These are phyloP conservation scores for Zaprionus nigranus DNA, from an alignment of 1,140 invertebrate genomes.

Conservation along the genomic window DNA sequence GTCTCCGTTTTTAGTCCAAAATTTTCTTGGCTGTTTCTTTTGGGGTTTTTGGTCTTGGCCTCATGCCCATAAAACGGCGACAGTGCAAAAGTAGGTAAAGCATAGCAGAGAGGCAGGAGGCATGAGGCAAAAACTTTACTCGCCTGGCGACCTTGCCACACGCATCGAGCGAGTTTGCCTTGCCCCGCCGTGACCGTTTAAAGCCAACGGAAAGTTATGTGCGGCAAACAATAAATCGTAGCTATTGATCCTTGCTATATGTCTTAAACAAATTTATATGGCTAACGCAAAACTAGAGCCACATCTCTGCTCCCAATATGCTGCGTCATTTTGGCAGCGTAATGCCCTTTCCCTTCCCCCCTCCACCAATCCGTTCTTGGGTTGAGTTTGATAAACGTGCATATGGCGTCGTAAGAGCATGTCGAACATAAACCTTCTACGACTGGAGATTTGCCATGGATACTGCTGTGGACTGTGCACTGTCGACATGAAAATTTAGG, in stretches of 20 bases:
- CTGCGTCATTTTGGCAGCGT: conserved; percentile 40
- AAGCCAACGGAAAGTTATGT: conserved; percentile 75
- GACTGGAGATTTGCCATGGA: conserved; percentile 63
- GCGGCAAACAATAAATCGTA: conserved; percentile 76
- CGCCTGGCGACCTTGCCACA: conserved; percentile 65
- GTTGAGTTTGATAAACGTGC: conserved; percentile 68
- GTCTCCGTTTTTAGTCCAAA: conserved; percentile 62
- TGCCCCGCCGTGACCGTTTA: conserved; percentile 45
- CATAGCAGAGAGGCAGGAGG: neutral
- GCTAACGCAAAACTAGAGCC: conserved; percentile 72
- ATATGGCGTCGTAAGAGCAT: conserved; percentile 77
- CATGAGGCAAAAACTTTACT: conserved; percentile 48
- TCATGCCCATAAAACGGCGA: conserved; percentile 63
- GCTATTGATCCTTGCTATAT: conserved; percentile 80
- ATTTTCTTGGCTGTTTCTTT: conserved; percentile 42
- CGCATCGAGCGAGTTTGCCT: conserved; percentile 15
- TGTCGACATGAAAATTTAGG: conserved; percentile 74
- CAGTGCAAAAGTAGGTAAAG: conserved; percentile 71
- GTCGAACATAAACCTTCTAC: conserved; percentile 77
- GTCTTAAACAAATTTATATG: conserved; percentile 82
- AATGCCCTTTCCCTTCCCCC: no score
- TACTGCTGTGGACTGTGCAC: conserved; percentile 25
- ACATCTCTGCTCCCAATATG: conserved; percentile 45
- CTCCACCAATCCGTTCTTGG: neutral
- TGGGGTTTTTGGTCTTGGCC: conserved; percentile 38